Evolutionary conservation across 2,888 invertebrate species (phyloP), one percentile per base, ranked within the genome.

Genomic region (Xylota sylvarum): DNA sequence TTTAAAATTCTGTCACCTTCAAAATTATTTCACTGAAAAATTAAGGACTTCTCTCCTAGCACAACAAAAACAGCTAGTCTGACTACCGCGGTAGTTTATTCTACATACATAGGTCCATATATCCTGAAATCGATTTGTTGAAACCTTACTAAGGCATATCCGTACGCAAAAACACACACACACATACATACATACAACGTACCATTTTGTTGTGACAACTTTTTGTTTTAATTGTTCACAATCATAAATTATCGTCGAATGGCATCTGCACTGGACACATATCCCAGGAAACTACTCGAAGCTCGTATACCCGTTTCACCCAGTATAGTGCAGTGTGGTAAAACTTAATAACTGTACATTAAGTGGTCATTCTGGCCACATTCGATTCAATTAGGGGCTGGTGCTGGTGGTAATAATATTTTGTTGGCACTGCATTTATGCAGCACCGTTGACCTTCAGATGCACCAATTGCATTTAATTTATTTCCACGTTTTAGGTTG

Each of bases 201-300:
- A 52, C 17, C 83, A 83, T 40, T 72, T 72, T 84, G 73, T 78
- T 84, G 83, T 84, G 78, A 73, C 83, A 84, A 84, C 78, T 78
- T 84, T 84, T 84, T 73, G 62, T 48, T 78, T 84, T 78, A 78
- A 78, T 78, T 73, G 73, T 78, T 78, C 27, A 55, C 78, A 84
- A 73, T 84, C 83, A 84, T 84, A 84, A 84, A 84, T 84, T 84
- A 78, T 69, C 60, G 55, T 62, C 73, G 60, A 78, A 84, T 78
- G 78, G 62, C 78, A 78, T 84, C 83, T 84, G 78, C 67, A 58
- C 37, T 52, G 83, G 83, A 84, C 83, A 84, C 78, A 73, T 65
- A 84, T 64, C 69, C 69, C 55, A 19, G 48, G 35, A 12, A 23
- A 50, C 50, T 70, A 46, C 55, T 48, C 35, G 35, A 17, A 37